phyloP scores from a whole-genome alignment of 2,888 invertebrate species.

The Xestobium rufovillosum region DNA sequence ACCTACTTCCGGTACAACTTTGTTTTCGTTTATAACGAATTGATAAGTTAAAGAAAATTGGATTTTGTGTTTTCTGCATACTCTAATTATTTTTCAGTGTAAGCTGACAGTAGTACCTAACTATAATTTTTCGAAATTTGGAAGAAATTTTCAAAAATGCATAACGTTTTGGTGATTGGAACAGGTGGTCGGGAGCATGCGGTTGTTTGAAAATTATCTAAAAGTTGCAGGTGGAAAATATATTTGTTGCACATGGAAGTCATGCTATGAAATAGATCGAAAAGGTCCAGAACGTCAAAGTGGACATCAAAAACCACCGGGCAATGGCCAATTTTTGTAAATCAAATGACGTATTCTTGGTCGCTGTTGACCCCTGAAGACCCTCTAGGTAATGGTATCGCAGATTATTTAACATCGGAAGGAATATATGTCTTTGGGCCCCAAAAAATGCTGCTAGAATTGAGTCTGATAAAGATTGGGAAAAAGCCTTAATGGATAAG shows the following conservation, averaged over 20 bases:
- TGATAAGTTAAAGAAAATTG: too few relatives aligned
- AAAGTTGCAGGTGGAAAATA: slow-evolving; percentile 60
- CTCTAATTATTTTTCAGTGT: too few relatives aligned
- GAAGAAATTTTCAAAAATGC: too few relatives aligned
- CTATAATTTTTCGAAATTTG: too few relatives aligned
- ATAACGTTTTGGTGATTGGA: slow-evolving; percentile 75
- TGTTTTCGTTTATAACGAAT: too few relatives aligned
- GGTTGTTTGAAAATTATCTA: slow-evolving; percentile 88
- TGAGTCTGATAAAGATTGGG: slow-evolving; percentile 88
- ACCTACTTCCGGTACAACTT: slow-evolving; percentile 81
- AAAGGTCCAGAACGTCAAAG: slow-evolving; percentile 59
- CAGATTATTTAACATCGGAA: slow-evolving; percentile 58
- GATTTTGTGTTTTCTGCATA: too few relatives aligned
- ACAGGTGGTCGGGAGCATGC: slow-evolving; percentile 95
- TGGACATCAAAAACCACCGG: slow-evolving; percentile 63
- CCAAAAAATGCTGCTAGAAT: slow-evolving; percentile 71
- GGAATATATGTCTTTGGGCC: slow-evolving; percentile 86
- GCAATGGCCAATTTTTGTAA: slow-evolving; percentile 67
- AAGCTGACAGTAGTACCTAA: too few relatives aligned
- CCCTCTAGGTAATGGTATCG: slow-evolving; percentile 81
- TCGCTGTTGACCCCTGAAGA: slow-evolving; percentile 93
- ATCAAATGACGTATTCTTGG: slow-evolving; percentile 61
- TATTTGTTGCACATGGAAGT: slow-evolving; percentile 87
- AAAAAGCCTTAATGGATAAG: slow-evolving; percentile 88
- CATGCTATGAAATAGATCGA: slow-evolving; percentile 66